phyloP scores from a whole-genome alignment of 1,140 invertebrate species.

The Tetraneura akinire region DNA sequence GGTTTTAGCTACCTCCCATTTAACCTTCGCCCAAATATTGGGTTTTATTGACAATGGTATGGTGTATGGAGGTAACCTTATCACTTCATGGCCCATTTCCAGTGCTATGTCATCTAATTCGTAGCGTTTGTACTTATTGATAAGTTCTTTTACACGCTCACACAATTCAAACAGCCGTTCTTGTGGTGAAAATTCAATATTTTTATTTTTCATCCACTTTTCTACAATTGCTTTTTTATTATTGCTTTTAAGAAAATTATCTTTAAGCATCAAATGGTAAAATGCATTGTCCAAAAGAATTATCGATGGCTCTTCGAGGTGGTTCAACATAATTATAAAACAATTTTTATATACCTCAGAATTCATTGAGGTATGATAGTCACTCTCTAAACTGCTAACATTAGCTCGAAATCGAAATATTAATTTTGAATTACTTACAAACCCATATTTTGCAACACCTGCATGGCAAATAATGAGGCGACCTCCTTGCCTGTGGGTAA shows the following conservation, averaged over 20 bases:
- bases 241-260: background rate
- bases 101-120: background rate
- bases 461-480: background rate
- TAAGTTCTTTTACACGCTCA: background rate
- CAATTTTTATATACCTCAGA: background rate
- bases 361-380: background rate
- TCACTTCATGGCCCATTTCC: background rate
- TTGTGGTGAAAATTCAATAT: background rate
- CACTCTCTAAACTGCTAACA: background rate
- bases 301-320: background rate
- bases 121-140: background rate
- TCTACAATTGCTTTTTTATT: background rate
- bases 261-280: background rate
- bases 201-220: slow-evolving; percentile 14
- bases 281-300: background rate
- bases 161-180: background rate
- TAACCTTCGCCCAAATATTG: background rate
- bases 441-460: background rate
- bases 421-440: too few relatives aligned
- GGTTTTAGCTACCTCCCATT: background rate
- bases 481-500: background rate
- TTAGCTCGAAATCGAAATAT: background rate
- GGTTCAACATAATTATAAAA: background rate
- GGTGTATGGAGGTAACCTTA: background rate
- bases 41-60: background rate